phyloP scores from a whole-genome alignment of 2,888 invertebrate genomes.

The Cyclophora albipunctata region DNA sequence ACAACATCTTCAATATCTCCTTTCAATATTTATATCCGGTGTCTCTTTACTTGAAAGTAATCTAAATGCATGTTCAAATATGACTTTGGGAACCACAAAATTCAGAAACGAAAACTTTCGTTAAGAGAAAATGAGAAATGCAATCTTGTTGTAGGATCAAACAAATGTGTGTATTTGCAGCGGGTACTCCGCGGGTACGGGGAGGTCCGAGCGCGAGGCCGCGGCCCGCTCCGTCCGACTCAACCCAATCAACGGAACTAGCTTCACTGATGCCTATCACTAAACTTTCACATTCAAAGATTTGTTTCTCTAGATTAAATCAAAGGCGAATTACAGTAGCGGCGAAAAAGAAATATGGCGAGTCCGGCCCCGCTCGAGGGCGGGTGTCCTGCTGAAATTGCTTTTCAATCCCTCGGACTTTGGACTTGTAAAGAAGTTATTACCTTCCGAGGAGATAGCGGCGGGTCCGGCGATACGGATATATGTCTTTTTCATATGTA shows the following conservation, averaged over 20 bases:
- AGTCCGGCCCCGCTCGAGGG: conserved; percentile 65
- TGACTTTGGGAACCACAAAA: conserved; percentile 11
- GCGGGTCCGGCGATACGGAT: conserved; percentile 74
- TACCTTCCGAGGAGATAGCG: conserved; percentile 76
- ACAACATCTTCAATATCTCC: background rate
- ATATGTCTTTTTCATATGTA: conserved; percentile 76
- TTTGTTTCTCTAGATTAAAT: conserved; percentile 76
- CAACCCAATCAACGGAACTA: conserved; percentile 73
- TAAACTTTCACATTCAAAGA: conserved; percentile 75
- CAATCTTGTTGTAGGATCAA: conserved; percentile 67
- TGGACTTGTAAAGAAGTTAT: conserved; percentile 78
- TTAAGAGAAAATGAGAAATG: conserved; percentile 59
- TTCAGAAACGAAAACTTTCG: conserved; percentile 33
- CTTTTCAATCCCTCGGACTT: conserved; percentile 78
- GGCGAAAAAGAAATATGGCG: conserved; percentile 74
- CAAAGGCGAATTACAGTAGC: conserved; percentile 75
- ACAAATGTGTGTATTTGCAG: conserved; percentile 61
- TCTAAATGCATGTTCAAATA: background rate
- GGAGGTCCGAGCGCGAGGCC: conserved; percentile 44
- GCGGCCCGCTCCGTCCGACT: conserved; percentile 37
- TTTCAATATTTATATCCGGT: background rate
- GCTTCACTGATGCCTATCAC: conserved; percentile 72
- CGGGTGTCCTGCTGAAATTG: conserved; percentile 76
- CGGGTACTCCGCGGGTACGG: conserved; percentile 46
- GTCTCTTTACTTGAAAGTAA: background rate